phyloP scores from a whole-genome alignment of 2,888 invertebrate species.

The Heterodera filipjevi region DNA sequence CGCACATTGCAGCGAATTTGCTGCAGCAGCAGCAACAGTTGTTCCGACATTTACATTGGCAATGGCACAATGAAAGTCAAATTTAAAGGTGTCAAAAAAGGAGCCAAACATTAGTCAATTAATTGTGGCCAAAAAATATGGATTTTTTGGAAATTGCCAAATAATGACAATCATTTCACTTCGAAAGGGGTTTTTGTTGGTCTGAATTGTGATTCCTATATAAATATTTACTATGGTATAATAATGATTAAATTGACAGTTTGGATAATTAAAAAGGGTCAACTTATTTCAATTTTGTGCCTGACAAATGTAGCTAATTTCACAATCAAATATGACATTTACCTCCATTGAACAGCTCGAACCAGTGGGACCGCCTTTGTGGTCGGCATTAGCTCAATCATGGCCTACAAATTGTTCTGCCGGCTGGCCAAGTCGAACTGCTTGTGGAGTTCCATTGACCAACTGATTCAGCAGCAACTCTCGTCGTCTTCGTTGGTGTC shows the following conservation, averaged over 20 bases:
- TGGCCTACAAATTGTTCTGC: constrained; percentile 28
- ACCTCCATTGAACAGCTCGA: constrained; percentile 2
- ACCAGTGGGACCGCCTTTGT: constrained; percentile 27
- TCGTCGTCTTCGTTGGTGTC: background rate
- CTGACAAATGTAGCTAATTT: no score
- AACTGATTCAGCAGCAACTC: constrained; percentile 3
- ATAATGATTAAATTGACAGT: no score
- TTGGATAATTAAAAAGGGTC: no score
- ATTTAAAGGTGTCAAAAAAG: background rate
- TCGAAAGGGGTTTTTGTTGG: no score
- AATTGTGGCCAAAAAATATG: no score
- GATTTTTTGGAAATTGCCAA: no score
- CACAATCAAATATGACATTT: background rate
- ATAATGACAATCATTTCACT: no score
- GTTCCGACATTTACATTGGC: background rate
- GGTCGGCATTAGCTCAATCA: constrained; percentile 23
- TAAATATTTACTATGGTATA: no score
- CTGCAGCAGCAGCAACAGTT: background rate
- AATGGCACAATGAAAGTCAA: background rate
- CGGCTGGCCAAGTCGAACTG: constrained; percentile 18
- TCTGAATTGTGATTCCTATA: no score
- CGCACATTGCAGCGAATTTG: constrained; percentile 6
- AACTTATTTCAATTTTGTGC: no score
- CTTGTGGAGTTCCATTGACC: constrained; percentile 24
- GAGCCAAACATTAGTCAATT: background rate